These are phyloP conservation scores for Aegithalos caudatus DNA, from an alignment of 2,113 vertebrate species.

Conservation along the genomic window DNA sequence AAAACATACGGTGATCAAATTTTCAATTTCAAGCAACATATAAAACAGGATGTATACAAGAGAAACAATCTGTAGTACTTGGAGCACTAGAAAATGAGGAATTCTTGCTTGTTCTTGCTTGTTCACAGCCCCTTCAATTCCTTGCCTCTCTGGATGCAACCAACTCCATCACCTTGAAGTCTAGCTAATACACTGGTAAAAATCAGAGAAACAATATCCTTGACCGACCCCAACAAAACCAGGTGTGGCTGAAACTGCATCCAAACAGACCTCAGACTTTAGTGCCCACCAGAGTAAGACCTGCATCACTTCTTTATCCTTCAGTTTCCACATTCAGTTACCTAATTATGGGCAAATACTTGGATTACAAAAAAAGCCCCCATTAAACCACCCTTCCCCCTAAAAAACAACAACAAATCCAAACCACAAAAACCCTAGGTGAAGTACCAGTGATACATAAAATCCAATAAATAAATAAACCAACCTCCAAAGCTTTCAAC, in stretches of 20 bases:
- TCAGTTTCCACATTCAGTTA: background rate
- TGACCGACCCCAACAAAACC: background rate
- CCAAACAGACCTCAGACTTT: background rate
- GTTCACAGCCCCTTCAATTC: background rate
- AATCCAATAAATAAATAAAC: background rate
- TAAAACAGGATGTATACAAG: background rate
- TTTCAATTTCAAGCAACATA: background rate
- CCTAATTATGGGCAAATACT: background rate
- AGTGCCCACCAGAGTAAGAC: background rate
- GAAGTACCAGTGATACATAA: background rate
- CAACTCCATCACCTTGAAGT: background rate
- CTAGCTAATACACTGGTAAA: background rate
- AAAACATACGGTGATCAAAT: background rate
- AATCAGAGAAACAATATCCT: background rate
- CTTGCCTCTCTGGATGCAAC: background rate
- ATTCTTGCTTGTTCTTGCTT: background rate
- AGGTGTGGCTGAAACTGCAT: background rate
- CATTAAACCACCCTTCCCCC: rapidly evolving
- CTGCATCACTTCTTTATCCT: background rate
- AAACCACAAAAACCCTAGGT: background rate
- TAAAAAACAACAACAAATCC: background rate
- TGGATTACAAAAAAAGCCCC: background rate
- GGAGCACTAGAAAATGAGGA: background rate
- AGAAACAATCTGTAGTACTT: background rate
- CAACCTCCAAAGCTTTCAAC: background rate